phyloP scores from a whole-genome alignment of 2,888 invertebrate species.

The Melieria omissa region DNA sequence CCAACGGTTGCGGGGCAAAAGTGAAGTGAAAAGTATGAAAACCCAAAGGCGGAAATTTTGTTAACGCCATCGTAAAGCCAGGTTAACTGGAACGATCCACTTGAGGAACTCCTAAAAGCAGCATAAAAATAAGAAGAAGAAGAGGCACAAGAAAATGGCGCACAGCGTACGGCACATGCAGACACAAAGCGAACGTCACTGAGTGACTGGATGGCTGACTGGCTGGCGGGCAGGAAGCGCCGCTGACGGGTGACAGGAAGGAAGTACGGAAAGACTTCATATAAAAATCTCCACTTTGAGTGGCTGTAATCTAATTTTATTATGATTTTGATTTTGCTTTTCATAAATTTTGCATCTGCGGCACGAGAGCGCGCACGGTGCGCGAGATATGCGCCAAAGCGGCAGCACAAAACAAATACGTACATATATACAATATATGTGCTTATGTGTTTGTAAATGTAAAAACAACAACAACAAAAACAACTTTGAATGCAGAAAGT shows the following conservation, averaged over 20 bases:
- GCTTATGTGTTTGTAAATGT: not conserved
- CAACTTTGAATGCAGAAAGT: not conserved
- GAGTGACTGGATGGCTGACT: too few species aligned
- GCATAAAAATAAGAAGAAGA: not conserved
- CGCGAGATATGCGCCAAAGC: not conserved
- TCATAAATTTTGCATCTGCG: slow-evolving; percentile 30
- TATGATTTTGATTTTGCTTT: slow-evolving; percentile 37
- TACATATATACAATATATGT: not conserved
- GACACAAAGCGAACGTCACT: too few species aligned
- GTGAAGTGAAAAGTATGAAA: not conserved
- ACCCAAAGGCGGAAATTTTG: slow-evolving; percentile 22
- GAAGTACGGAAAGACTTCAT: not conserved
- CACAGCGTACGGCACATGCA: too few species aligned
- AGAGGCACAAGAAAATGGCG: not conserved
- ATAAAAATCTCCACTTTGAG: slow-evolving; percentile 28
- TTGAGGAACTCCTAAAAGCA: not conserved
- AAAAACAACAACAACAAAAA: not conserved
- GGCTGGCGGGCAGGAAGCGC: not conserved
- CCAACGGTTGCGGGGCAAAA: not conserved
- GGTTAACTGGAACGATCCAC: not conserved
- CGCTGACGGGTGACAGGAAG: too few species aligned
- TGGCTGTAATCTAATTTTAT: slow-evolving; percentile 38
- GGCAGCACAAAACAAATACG: not conserved
- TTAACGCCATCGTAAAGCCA: slow-evolving; percentile 4
- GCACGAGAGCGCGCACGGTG: not conserved